Conservation (phyloP, 2,113 vertebrate species). For the Trochalopteron elliotii region DNA sequence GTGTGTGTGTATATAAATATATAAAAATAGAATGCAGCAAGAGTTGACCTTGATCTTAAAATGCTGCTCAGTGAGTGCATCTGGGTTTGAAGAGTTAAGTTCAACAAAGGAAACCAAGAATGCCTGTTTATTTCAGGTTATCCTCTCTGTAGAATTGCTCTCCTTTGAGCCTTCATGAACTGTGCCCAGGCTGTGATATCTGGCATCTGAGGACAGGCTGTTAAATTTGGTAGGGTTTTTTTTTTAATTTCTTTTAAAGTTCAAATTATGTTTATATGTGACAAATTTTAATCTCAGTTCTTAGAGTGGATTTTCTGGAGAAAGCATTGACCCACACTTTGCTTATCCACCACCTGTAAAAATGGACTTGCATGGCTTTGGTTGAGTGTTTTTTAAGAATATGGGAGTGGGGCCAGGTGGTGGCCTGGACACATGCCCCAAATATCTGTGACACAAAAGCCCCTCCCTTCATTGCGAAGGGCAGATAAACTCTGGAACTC, state of each 20-base stretch:
- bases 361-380: neutral
- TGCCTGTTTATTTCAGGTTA: neutral
- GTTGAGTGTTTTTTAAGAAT: neutral
- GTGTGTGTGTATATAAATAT: neutral
- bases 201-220: neutral
- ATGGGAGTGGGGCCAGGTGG: neutral
- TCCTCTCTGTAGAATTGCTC: neutral
- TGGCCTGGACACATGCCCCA: neutral
- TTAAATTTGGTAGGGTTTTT: neutral
- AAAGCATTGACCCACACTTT: neutral
- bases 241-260: neutral
- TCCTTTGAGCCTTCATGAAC: neutral
- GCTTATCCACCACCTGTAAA: neutral
- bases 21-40: constrained; percentile 5
- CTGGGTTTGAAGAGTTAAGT: neutral
- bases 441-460: neutral
- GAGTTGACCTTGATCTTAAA: constrained; percentile 21
- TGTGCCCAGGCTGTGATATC: fast-evolving
- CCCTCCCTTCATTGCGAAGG: neutral
- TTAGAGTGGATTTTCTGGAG: neutral
- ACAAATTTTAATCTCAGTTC: neutral
- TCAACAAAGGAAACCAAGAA: neutral
- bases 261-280: neutral
- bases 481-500: neutral
- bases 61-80: neutral